phyloP scores from a whole-genome alignment of 2,113 vertebrate genomes.

The Vulpes lagopus region DNA sequence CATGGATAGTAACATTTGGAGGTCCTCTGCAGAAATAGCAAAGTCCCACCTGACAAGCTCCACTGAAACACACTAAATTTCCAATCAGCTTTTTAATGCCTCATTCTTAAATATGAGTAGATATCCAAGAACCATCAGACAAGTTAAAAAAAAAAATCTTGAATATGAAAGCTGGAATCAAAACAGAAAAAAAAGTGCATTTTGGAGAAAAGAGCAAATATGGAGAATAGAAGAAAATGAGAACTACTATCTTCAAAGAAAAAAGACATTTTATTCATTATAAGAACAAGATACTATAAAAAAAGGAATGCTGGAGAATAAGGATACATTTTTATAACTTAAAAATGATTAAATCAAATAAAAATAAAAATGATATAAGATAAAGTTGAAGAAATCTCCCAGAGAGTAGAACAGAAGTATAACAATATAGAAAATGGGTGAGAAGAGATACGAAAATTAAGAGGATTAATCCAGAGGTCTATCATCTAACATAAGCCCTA shows the following conservation, averaged over 20 bases:
- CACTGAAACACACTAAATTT: not conserved
- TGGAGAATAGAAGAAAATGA: not conserved
- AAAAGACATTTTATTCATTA: constrained; percentile 22
- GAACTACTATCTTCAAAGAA: constrained; percentile 10
- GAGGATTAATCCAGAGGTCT: not conserved
- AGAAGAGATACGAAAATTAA: constrained; percentile 19
- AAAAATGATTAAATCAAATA: constrained; percentile 6
- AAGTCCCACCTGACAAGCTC: not conserved
- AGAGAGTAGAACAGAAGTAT: not conserved
- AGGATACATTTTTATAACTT: not conserved
- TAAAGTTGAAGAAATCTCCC: constrained; percentile 5
- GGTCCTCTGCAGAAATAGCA: not conserved
- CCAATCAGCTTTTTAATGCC: not conserved
- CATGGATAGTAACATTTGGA: not conserved
- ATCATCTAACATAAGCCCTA: not conserved
- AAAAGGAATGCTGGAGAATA: constrained; percentile 24
- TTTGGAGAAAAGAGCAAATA: not conserved
- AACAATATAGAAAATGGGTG: not conserved
- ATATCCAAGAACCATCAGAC: not conserved
- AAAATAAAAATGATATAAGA: not conserved
- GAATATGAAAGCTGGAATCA: not conserved
- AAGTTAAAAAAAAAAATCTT: not conserved
- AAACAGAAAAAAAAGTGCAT: constrained; percentile 32
- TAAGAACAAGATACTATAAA: constrained; percentile 18
- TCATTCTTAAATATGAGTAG: constrained; percentile 2